Evolutionary conservation across 2,113 vertebrate species (phyloP).

Genomic region (Ploceus nigricollis): DNA sequence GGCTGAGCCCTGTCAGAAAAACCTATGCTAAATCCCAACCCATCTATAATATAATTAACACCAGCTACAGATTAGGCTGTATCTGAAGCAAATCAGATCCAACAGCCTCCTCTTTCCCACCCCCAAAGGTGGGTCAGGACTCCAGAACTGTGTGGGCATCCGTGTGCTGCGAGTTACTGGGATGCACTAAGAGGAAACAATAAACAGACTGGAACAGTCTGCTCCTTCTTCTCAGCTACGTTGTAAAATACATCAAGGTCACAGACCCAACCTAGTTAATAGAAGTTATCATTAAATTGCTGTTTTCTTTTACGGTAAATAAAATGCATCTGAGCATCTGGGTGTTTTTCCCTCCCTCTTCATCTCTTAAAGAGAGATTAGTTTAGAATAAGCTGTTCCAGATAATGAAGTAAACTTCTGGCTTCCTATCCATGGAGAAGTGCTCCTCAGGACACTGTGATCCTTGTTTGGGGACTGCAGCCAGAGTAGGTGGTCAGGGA

Average conservation of each 20-base stretch:
- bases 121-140: constrained; percentile 3
- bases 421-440: constrained; percentile 62
- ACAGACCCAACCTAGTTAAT: constrained; percentile 51
- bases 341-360: not conserved
- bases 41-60: not conserved
- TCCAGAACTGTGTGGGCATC: not conserved
- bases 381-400: constrained; percentile 60
- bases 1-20: not conserved
- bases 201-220: constrained; percentile 21
- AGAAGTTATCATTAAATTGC: constrained; percentile 51
- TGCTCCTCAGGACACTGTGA: not conserved
- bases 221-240: not conserved
- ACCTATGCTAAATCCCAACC: not conserved
- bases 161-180: fast-evolving
- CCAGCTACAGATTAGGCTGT: not conserved
- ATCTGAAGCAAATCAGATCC: not conserved
- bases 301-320: constrained; percentile 17
- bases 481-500: not conserved
- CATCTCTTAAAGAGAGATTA: constrained; percentile 55
- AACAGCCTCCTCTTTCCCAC: not conserved
- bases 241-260: constrained; percentile 51
- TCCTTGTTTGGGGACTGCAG: constrained; percentile 6
- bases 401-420: constrained; percentile 58
- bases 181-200: not conserved
- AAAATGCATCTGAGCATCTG: constrained; percentile 17